Base-by-base conservation (phyloP, 1,140 invertebrate species). In the Brachionus sp. region DNA sequence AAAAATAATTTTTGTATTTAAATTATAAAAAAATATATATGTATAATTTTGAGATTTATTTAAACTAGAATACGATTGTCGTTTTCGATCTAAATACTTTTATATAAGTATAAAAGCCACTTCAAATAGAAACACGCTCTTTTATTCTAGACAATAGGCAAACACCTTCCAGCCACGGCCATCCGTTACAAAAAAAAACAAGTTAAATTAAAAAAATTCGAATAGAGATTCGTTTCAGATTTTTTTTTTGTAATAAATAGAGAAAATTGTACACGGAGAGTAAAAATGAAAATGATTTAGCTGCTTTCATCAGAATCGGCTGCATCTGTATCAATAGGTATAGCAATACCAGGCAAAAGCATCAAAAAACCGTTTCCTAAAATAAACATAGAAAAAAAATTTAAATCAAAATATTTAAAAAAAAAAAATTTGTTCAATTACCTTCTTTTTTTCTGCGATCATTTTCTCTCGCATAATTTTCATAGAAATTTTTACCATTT, bases 391-490 rank as follows among this genome's bases (percentile, higher is more conserved):
- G 29, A 29, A 39, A 70, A 70, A 70, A 70, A 9, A 19, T 16
- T 19, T 19, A 19, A 37, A 39, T 10, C 0, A 57, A 16, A 4
- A 57, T 16, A 5, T 13, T 35, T n/a, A 64, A 16, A 64, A 64
- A 29, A 16, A 68, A 68, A 68, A 35, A 29, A 29, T 35, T 68
- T 68, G 1, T 35, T 13, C n/a, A n/a, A 37, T 75, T 75, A 75
- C 70, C 70, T 50, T 80, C 77, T 80, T 66, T 80, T 66, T 80
- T 80, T 57, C 77, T 37, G 23, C 77, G 23, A 29, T 80, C 77
- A 44, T 80, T 80, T 80, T 80, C 77, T 62, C 29, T 57, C 0
- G 77, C 35, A 16, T 80, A 80, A 37, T 33, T 57, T 66, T 80
- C 77, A 44, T 80, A 80, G 25, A 80, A 80, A 33, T 75, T 75